Percentiles rank a stretch among this genome's conserved stretches.
Evolutionary conservation across 2,113 vertebrate species (phyloP).

Genomic region (Fregata magnificens): DNA sequence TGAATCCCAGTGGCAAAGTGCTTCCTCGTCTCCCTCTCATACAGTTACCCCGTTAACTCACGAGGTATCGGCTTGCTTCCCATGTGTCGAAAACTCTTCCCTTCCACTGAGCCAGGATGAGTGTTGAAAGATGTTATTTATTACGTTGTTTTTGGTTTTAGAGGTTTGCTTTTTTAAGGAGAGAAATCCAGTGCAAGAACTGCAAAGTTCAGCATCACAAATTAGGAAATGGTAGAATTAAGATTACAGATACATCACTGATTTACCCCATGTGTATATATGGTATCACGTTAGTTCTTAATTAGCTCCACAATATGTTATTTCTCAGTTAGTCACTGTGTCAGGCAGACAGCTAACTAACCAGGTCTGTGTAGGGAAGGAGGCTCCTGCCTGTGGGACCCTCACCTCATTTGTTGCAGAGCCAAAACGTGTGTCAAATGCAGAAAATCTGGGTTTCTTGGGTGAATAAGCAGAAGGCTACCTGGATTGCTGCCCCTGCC

Average conservation of each 20-base stretch:
- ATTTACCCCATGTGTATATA: background rate
- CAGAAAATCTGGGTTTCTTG: background rate
- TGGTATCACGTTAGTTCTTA: background rate
- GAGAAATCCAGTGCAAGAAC: background rate
- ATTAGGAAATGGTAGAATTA: background rate
- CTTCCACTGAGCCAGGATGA: background rate
- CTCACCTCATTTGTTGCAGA: accelerated
- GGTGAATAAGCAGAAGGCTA: background rate
- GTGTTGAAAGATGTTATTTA: background rate
- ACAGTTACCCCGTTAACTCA: background rate
- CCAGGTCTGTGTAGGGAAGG: too few relatives aligned
- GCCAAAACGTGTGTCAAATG: accelerated
- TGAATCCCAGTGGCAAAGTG: background rate
- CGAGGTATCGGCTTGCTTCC: background rate
- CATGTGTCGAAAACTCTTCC: accelerated
- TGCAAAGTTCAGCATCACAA: background rate
- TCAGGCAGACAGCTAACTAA: background rate
- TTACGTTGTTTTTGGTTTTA: background rate
- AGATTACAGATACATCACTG: background rate
- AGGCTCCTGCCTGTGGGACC: background rate
- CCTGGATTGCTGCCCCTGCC: background rate
- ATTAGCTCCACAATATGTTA: background rate
- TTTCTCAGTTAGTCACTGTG: background rate
- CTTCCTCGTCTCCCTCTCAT: background rate
- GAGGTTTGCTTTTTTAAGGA: background rate